phyloP scores from a whole-genome alignment of 2,888 invertebrate genomes.

The Teleiodes luculella region DNA sequence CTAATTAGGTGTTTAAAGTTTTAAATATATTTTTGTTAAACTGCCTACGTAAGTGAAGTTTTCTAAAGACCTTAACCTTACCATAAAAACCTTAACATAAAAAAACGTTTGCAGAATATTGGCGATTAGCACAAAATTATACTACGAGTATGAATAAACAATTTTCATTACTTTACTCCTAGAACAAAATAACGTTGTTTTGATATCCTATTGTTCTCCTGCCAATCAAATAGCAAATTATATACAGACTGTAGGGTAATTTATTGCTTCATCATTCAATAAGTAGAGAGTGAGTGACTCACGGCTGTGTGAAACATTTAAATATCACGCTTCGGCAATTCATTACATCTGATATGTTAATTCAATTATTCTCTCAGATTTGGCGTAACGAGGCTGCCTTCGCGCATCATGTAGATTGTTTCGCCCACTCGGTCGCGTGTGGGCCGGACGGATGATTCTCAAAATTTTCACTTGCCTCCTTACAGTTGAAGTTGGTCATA shows the following conservation, averaged over 20 bases:
- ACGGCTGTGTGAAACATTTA: constrained; percentile 25
- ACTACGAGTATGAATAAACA: no score
- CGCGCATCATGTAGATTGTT: constrained; percentile 53
- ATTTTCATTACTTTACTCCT: no score
- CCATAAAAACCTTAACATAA: no score
- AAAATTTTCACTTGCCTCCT: constrained; percentile 40
- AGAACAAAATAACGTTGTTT: background rate
- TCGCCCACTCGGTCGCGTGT: constrained; percentile 49
- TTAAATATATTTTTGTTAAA: no score
- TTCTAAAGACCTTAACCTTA: no score
- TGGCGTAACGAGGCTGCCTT: constrained; percentile 44
- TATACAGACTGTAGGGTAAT: constrained; percentile 1
- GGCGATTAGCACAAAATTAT: no score
- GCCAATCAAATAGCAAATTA: background rate
- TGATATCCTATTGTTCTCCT: background rate
- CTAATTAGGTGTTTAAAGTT: no score
- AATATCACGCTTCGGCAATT: constrained; percentile 31
- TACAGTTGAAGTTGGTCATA: no score
- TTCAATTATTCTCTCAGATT: constrained; percentile 44
- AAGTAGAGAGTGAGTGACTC: constrained; percentile 31
- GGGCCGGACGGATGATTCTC: constrained; percentile 44
- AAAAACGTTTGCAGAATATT: no score
- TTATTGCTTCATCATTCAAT: constrained; percentile 29
- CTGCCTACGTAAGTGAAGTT: no score
- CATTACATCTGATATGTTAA: constrained; percentile 38